Percentiles rank a stretch among this genome's conserved stretches.
Conservation (phyloP, 2,797 vertebrate genomes). For the Orientallactaga sibirica region DNA sequence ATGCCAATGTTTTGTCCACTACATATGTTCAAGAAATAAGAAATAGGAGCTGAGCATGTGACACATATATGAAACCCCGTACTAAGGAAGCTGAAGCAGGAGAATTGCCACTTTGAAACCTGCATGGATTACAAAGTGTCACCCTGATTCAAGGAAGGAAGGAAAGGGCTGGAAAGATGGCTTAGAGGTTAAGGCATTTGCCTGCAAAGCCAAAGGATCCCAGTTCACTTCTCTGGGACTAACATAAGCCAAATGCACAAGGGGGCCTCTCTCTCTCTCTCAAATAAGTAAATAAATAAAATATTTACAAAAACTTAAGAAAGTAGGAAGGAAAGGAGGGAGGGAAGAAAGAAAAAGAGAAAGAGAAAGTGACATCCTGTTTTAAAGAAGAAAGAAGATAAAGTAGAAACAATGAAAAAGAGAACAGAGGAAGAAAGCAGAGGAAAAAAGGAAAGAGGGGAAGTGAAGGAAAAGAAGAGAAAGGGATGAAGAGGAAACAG, state of each 20-base stretch:
- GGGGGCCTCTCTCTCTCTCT: too few relatives aligned
- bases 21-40: slow-evolving; percentile 26
- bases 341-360: too few relatives aligned
- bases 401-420: too few relatives aligned
- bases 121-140: neutral
- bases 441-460: slow-evolving; percentile 20
- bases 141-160: neutral
- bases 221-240: too few relatives aligned
- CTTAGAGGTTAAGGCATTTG: too few relatives aligned
- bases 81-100: neutral
- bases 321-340: too few relatives aligned
- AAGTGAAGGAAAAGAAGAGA: neutral
- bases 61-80: neutral
- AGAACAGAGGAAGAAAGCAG: too few relatives aligned
- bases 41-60: neutral
- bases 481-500: neutral
- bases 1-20: neutral
- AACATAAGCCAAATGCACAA: too few relatives aligned
- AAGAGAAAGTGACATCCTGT: neutral
- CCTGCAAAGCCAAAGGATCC: too few relatives aligned
- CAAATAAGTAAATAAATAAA: too few relatives aligned
- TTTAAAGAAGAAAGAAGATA: neutral
- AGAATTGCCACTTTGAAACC: neutral
- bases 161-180: too few relatives aligned
- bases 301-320: too few relatives aligned